A percentile compares a stretch with the other conserved stretches of the same genome.
Conservation (phyloP, 2,797 vertebrate genomes). For the Sciaenops ocellatus region DNA sequence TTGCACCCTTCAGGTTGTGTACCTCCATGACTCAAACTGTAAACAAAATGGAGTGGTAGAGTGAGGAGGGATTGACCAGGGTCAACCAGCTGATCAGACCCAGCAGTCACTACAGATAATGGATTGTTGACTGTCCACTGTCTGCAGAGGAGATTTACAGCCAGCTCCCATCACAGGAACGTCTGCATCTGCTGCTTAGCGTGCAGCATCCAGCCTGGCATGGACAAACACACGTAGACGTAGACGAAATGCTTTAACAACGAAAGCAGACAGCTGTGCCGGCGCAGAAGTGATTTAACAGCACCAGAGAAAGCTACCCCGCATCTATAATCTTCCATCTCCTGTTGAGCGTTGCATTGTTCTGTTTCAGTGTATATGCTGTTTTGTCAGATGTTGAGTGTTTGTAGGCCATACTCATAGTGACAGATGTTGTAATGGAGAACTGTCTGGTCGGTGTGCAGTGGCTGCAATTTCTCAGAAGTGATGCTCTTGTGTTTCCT, state of each 20-base stretch:
- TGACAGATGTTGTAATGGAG: conserved; percentile 47
- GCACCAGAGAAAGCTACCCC: conserved; percentile 9
- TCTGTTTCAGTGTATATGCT: neutral
- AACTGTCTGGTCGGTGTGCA: conserved; percentile 9
- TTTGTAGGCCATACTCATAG: conserved; percentile 13
- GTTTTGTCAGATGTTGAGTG: conserved; percentile 27
- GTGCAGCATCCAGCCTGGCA: conserved; percentile 5
- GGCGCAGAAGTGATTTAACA: conserved; percentile 34
- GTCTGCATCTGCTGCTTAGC: conserved; percentile 44
- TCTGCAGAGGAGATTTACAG: conserved; percentile 56
- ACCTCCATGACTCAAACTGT: conserved; percentile 4
- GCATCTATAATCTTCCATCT: conserved; percentile 26
- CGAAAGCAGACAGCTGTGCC: conserved; percentile 42
- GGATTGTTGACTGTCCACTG: conserved; percentile 51
- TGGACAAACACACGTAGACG: conserved; percentile 11
- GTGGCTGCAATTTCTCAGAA: conserved; percentile 36
- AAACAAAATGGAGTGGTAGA: conserved; percentile 27
- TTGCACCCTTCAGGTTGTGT: conserved; percentile 4
- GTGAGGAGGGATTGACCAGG: conserved; percentile 25
- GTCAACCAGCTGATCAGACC: conserved; percentile 38
- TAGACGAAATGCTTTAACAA: conserved; percentile 24
- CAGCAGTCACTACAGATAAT: conserved; percentile 50
- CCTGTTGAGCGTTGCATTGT: conserved; percentile 18
- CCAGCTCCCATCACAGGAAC: conserved; percentile 27
- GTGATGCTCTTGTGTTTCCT: neutral